phyloP scores from a whole-genome alignment of 1,140 invertebrate genomes.

The Papilio polyxenes region DNA sequence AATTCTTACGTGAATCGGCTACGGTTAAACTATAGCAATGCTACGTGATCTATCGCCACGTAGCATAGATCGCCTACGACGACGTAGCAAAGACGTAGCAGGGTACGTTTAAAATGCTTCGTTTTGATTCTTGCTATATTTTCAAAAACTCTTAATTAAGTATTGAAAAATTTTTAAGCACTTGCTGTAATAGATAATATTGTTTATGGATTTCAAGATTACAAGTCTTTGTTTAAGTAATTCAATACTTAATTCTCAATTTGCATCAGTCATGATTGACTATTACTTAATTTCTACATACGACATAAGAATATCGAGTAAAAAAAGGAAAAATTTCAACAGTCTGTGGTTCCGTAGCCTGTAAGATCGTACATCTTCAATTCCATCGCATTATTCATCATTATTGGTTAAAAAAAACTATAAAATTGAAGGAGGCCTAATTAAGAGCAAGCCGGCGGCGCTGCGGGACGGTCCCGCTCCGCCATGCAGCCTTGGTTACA shows the following conservation, averaged over 20 bases:
- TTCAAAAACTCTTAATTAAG: background rate
- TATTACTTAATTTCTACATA: background rate
- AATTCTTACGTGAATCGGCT: background rate
- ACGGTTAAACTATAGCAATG: slow-evolving; percentile 5
- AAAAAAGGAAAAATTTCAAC: background rate
- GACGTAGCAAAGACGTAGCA: slow-evolving; percentile 1
- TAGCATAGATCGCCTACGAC: slow-evolving; percentile 30
- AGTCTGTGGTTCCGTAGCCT: background rate
- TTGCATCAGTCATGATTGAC: background rate
- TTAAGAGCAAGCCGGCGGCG: slow-evolving; percentile 6
- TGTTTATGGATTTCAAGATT: no score
- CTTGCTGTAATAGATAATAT: no score
- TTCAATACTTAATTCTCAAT: no score
- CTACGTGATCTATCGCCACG: slow-evolving; percentile 19
- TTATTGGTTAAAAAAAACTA: slow-evolving; percentile 33
- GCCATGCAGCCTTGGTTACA: slow-evolving; percentile 29
- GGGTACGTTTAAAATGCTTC: background rate
- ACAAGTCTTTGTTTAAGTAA: no score
- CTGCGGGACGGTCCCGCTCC: slow-evolving; percentile 25
- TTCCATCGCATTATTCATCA: slow-evolving; percentile 13
- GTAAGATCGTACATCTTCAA: background rate
- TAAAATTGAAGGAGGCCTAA: slow-evolving; percentile 30
- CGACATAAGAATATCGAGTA: background rate
- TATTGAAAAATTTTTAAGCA: no score
- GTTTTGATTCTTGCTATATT: background rate